Base-by-base conservation (phyloP, 30 jellyfish, hydroid and myxozoan species). In the Mastigias papua region DNA sequence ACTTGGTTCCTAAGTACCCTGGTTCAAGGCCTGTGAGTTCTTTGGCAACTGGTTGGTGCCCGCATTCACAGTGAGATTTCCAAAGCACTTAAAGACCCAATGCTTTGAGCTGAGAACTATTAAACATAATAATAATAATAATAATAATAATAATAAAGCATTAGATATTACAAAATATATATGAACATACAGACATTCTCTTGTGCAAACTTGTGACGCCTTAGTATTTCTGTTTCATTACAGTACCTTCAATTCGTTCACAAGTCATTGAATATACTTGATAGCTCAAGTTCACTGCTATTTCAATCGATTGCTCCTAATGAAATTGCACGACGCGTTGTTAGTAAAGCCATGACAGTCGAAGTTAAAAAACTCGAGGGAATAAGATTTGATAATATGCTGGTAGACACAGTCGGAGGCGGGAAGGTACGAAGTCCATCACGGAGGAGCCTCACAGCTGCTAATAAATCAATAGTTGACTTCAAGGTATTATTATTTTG, bases 221-320 rank as follows among this genome's bases (percentile, higher is more conserved):
- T 69, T 7, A 30, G 7, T 6, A 22, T 69, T 22, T 22, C 10
- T 26, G 28, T 6, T 22, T 27, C n/a, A 33, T 61, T 62, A 8
- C 80, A 78, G 89, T 78, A 58, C 49, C 30, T 16, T 13, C 34
- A 34, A 62, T 78, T 58, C 48, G 65, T 77, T 3, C 68, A 61
- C 21, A 49, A 61, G 33, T 32, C 80, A 2, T 34, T 78, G 49
- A 17, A 64, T 27, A 62, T 78, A 26, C 58, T 78, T n/a, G 80
- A 62, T 11, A 61, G 63, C 37, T 57, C 80, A 13, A 78, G 79
- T 7, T 15, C 51, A 23, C 16, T 78, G 6, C 30, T 78, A 22
- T 58, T 54, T 4, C 89, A 73, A n/a, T 78, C 89, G 31, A 15
- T 61, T 72, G 84, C 49, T 81, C 75, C 78, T 5, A 72, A 51